Evolutionary conservation across 1,140 invertebrate species (phyloP), one percentile per base, ranked within the genome.

Genomic region (Drosophila ambigua): DNA sequence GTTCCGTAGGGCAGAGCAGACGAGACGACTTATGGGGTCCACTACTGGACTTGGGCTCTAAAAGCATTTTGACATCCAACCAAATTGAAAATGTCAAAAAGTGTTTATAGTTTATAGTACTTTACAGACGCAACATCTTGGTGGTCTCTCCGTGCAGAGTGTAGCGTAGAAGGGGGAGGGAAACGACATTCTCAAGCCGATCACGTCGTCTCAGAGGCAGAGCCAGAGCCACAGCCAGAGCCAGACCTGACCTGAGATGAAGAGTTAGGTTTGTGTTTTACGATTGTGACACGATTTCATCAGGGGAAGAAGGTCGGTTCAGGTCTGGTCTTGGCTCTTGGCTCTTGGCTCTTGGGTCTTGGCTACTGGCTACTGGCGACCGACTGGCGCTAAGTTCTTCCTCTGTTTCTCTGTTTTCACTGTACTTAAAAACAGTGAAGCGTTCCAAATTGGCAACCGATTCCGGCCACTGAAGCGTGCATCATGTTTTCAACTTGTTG

Each of bases 71-170:
- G 83, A 88, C 83, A 88, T 72, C 79, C 72, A 57, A 64, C 83
- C 79, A 87, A 88, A 88, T 83, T 88, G 84, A 83, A 87, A 88
- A 88, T 88, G 83, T 88, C 84, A 88, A 88, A 77, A 88, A 88
- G 78, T 79, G 83, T 88, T 87, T 87, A 87, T 83, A 81, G 79
- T 89, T 89, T 88, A 87, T 87, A 57, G 77, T 65, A 66, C 45
- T 73, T 80, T 87, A 69, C 84, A 51, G 65, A 54, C 82, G 13
- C 20, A 35, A 54, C 59, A 39, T 35, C 74, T 67, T 71, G 83
- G 82, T 87, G 82, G 82, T 87, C 80, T 63, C 28, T 28, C 41
- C 51, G 20, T 7, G 15, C 5, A 62, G 39, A 43, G n/a, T 16
- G 8, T 13, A 20, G 51, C 53, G 11, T n/a, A 9, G 35, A 4